Evolutionary conservation across 2,113 vertebrate species (phyloP).

Genomic region (Pardalotus punctatus): DNA sequence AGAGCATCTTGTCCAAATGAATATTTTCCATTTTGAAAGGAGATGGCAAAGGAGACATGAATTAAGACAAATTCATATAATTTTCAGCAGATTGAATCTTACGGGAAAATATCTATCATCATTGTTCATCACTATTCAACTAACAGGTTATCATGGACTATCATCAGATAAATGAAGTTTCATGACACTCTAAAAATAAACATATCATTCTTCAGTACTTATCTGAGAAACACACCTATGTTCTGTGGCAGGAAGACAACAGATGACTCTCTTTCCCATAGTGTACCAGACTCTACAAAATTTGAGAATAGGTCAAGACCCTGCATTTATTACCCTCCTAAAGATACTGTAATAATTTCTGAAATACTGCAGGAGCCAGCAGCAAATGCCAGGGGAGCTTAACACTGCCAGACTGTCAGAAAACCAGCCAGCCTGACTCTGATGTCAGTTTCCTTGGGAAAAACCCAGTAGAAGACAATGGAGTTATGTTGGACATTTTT

Average conservation of each 20-base stretch:
- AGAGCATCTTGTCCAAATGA: background rate
- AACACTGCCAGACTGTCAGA: background rate
- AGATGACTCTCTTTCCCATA: background rate
- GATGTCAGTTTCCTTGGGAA: conserved; percentile 15
- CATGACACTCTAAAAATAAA: background rate
- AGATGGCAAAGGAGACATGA: background rate
- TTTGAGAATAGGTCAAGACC: background rate
- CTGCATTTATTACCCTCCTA: background rate
- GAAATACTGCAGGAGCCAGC: background rate
- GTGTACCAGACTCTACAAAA: background rate
- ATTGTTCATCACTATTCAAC: background rate
- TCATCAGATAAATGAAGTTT: background rate
- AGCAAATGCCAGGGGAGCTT: background rate
- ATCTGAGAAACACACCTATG: background rate
- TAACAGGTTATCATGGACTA: background rate
- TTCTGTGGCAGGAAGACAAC: background rate
- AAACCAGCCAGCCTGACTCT: background rate
- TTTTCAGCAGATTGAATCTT: background rate
- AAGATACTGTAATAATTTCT: background rate
- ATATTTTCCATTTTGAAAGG: background rate
- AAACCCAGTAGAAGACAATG: conserved; percentile 24
- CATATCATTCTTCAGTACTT: background rate
- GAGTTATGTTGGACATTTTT: background rate
- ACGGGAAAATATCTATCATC: background rate
- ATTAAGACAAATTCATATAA: background rate